Percentiles rank a stretch among this genome's conserved stretches.
Conservation (phyloP, 2,797 vertebrate species). For the Cryptoblepharus egeriae region DNA sequence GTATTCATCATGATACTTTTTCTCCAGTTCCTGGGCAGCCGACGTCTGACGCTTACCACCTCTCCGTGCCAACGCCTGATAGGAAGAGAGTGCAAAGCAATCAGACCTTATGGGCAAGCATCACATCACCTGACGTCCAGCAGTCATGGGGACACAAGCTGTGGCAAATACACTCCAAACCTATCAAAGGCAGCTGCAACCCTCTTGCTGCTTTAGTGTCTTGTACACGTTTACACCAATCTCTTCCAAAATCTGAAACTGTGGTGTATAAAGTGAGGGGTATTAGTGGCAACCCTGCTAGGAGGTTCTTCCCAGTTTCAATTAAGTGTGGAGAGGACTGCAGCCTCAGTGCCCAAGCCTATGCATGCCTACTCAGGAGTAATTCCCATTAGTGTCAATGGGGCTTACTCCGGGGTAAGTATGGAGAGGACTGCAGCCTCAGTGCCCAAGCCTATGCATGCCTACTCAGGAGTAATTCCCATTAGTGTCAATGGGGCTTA, state of each 20-base stretch:
- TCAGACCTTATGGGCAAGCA: background rate
- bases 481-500: too few relatives aligned
- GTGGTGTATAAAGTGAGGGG: background rate
- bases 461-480: too few relatives aligned
- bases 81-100: background rate
- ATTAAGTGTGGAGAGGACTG: too few relatives aligned
- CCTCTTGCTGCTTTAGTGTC: background rate
- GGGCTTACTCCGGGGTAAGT: too few relatives aligned
- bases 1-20: background rate
- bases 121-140: background rate
- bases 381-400: too few relatives aligned
- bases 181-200: background rate
- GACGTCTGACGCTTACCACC: background rate
- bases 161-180: background rate
- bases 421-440: too few relatives aligned
- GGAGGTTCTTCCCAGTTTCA: background rate
- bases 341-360: too few relatives aligned
- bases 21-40: conserved; percentile 10
- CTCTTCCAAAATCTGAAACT: too few relatives aligned
- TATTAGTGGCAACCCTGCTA: background rate
- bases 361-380: too few relatives aligned
- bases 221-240: too few relatives aligned
- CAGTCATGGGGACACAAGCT: background rate
- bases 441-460: too few relatives aligned
- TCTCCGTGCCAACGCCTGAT: background rate